Evolutionary conservation across 1,140 invertebrate species (phyloP), one percentile per base, ranked within the genome.

Genomic region (Chironomus striatipennis): DNA sequence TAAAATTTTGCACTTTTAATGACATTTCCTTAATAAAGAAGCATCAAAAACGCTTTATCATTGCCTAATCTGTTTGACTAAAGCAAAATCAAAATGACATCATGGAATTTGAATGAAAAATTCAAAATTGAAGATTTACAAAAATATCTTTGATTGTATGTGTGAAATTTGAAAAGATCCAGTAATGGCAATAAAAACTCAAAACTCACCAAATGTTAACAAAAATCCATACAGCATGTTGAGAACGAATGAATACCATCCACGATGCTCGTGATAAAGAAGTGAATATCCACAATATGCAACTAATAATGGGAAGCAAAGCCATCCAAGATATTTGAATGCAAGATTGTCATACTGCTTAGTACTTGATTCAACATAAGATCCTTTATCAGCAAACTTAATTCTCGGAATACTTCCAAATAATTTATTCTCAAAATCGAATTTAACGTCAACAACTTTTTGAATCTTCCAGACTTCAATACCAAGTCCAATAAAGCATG

Each of bases 391-490:
- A 74, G 88, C 89, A 76, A 98, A 92, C 42, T 83, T 87, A 24
- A 98, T 81, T 76, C 88, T 87, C 67, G 96, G 96, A 75, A 98
- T 84, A 7, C 94, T 76, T n/a, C 93, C 93, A 42, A 96, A 81
- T 74, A 90, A 79, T 79, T 85, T 89, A 1, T 88, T 85, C 76
- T 94, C 90, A 78, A 89, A 85, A 79, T 96, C 89, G 21, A 98
- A 80, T 80, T 91, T 90, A 9, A 96, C 89, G 83, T 95, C 92
- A 43, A 94, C 88, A 2, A 94, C 97, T 88, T 99, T 99, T 77
- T 98, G 94, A 74, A 99, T 98, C 84, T 99, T 99, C 98, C 98
- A 99, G 21, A 98, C 85, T 85, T 99, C 98, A 81, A 99, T 99
- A n/a, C 92, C 86, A 0, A 99, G 85, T 6, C 98, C 96, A 76